Conservation (phyloP, 2,113 vertebrate species). For the Silurus glanis region DNA sequence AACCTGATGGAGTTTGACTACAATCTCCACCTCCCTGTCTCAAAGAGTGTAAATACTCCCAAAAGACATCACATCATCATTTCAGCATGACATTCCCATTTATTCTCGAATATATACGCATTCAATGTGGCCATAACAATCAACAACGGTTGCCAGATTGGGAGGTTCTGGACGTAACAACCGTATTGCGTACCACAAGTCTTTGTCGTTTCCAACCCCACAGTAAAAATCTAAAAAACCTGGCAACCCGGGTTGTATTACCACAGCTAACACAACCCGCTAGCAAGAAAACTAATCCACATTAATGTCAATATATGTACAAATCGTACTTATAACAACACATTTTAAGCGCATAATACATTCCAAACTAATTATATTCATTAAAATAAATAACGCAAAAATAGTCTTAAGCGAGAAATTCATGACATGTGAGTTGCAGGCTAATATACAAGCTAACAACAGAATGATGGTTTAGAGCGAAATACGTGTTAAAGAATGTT, state of each 20-base stretch:
- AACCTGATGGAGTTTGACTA: neutral
- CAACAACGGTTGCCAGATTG: neutral
- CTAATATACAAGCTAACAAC: slow-evolving; percentile 8
- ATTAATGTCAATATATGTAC: neutral
- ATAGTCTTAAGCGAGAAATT: neutral
- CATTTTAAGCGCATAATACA: neutral
- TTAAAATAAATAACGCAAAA: neutral
- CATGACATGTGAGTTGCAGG: neutral
- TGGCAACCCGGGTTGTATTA: slow-evolving; percentile 3
- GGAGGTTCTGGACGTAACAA: too few species aligned
- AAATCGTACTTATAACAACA: too few species aligned
- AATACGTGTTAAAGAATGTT: too few species aligned
- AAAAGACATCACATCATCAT: neutral
- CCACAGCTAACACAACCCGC: neutral
- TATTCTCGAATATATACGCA: too few species aligned
- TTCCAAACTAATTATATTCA: too few species aligned
- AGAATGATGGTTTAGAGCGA: neutral
- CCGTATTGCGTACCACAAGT: too few species aligned
- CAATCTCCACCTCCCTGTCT: neutral
- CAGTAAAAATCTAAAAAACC: neutral
- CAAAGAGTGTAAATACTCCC: neutral
- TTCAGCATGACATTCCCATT: too few species aligned
- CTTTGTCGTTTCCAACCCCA: too few species aligned
- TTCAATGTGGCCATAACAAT: neutral
- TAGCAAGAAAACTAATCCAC: neutral